Base-by-base conservation (phyloP, 2,888 invertebrate species). In the Brachylomia viminalis region DNA sequence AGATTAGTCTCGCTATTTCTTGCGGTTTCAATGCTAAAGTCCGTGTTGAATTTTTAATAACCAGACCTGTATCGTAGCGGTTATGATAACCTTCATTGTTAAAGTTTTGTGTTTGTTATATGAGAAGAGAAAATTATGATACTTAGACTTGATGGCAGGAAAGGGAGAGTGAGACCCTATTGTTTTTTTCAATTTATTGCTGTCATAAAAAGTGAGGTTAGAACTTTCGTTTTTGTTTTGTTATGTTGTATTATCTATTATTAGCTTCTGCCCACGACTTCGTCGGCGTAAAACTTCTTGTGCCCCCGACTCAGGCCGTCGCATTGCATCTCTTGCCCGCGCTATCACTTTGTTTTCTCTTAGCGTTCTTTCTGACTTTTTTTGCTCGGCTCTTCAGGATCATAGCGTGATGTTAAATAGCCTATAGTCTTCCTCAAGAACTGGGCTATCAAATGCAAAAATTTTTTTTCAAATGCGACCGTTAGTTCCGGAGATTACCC, bases 41-140 rank as follows among this genome's bases (percentile, higher is more conserved):
- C 75, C 83, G 79, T 82, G 77, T 73, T 72, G 30, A 87, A 83
- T 86, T 85, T 77, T 77, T 85, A 83, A 83, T 79, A 77, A 79
- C 54, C 20, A 49, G 47, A 64, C 66, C 65, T 72, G 74, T 73
- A 86, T 64, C 76, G 54, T 52, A 62, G 27, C 38, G 65, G 56
- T 61, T 45, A 42, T 74, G 68, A 62, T 82, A 79, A 81, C 75
- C 80, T 80, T 85, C 77, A 75, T 87, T 83, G 79, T 82, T 80
- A 73, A 52, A 67, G 38, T 58, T 79, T 59, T 81, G 52, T 42
- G 76, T 71, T 71, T 47, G 15, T 76, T 45, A 67, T 75, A 64
- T 82, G 75, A 47, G 87, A 80, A 73, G 75, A 47, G 87, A 80
- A 73, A 68, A 66, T 76, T 65, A 33, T 75, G 27, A 61, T 49